Evolutionary conservation across 2,113 vertebrate genomes (phyloP).

Genomic region (Mohoua ochrocephala): DNA sequence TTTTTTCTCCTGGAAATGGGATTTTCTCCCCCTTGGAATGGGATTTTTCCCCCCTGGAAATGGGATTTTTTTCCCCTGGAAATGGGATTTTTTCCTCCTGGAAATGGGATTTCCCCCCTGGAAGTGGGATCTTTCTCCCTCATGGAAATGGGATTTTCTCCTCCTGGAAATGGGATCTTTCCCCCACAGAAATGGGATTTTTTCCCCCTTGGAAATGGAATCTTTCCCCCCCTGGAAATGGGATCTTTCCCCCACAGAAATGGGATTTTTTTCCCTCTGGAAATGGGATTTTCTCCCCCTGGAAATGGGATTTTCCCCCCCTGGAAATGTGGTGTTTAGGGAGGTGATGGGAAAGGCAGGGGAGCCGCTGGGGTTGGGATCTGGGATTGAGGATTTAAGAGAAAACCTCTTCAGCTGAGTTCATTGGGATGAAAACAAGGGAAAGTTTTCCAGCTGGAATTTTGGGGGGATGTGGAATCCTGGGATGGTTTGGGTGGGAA

Average conservation of each 20-base stretch:
- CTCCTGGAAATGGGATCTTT: background rate
- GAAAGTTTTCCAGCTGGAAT: background rate
- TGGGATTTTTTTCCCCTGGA: background rate
- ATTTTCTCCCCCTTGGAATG: rapidly evolving
- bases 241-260: background rate
- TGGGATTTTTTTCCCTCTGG: background rate
- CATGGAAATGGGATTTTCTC: background rate
- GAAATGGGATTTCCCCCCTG: too few species aligned
- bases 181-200: too few species aligned
- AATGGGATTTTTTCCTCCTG: too few species aligned
- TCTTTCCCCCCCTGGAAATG: background rate
- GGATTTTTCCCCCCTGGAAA: background rate
- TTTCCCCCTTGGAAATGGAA: background rate
- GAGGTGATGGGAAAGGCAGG: background rate
- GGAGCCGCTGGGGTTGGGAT: background rate
- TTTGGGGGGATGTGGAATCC: too few species aligned
- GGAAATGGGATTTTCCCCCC: background rate
- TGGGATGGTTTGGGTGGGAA: background rate
- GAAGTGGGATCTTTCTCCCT: background rate
- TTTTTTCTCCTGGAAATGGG: too few species aligned
- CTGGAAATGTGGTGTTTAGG: background rate
- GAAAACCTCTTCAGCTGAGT: background rate
- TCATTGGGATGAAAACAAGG: background rate
- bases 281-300: background rate
- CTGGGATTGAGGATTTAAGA: background rate